Conservation (phyloP, 2,113 vertebrate species). For the Mesitornis unicolor region DNA sequence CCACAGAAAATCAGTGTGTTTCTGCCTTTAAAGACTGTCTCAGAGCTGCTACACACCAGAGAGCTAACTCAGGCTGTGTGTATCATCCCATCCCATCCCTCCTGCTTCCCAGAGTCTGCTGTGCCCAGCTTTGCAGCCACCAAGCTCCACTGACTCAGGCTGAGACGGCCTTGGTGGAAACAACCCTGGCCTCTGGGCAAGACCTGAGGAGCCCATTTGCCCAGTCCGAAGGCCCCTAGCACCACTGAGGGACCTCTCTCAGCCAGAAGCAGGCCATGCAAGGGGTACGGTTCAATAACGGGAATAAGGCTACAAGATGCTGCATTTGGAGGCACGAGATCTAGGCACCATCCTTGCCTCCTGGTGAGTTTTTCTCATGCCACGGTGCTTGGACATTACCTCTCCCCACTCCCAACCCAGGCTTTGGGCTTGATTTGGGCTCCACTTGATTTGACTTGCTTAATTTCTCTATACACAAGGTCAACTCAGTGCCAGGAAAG, state of each 20-base stretch:
- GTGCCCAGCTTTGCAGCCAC: neutral
- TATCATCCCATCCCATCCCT: neutral
- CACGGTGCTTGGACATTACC: neutral
- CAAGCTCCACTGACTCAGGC: neutral
- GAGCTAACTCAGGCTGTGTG: neutral
- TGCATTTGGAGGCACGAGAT: neutral
- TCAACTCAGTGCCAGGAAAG: neutral
- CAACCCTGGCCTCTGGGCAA: neutral
- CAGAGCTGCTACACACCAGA: neutral
- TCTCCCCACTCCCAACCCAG: neutral
- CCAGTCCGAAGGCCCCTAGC: neutral
- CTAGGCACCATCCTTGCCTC: accelerated
- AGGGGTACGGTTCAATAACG: neutral
- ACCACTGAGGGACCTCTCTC: neutral
- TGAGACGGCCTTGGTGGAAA: neutral
- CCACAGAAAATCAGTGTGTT: neutral
- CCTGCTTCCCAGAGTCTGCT: neutral
- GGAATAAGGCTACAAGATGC: accelerated
- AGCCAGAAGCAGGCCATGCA: neutral
- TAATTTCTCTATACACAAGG: neutral
- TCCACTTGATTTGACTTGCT: neutral
- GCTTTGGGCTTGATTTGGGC: neutral
- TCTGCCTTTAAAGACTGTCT: neutral
- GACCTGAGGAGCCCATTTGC: neutral
- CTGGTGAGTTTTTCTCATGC: neutral